Base-by-base conservation (phyloP, 1,140 invertebrate species). In the Pseudomyrmex flavicornis region DNA sequence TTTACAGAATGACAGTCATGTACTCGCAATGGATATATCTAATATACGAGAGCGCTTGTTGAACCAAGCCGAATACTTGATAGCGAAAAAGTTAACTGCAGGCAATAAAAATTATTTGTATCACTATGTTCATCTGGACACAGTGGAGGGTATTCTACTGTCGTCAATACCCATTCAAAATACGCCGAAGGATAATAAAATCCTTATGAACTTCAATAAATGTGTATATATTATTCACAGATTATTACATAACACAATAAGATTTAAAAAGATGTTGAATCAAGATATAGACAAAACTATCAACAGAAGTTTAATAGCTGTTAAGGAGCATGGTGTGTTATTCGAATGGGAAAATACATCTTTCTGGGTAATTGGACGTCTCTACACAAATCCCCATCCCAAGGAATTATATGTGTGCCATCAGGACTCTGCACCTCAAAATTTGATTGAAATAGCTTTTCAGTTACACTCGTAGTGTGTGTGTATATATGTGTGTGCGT, bases 351-450 rank as follows among this genome's bases (percentile, higher is more conserved):
- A 94, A 63, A 92, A 93, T 84, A 70, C 84, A 52, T 88, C 83
- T 10, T 93, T 92, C 75, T 94, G 94, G 94, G 91, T 94, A 15
- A 90, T 93, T 92, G 97, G 96, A 35, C 94, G 97, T 52, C 92
- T 97, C 12, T 97, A 97, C 90, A 96, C 95, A 77, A 95, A 95
- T 65, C 97, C 97, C 0, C 95, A 97, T 88, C 95, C 96, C 10
- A 95, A 96, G 89, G 97, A 98, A 92, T 93, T 98, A 0, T 98
- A 97, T 90, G 95, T 98, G 46, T 98, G 97, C 92, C 97, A 97
- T 92, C 95, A 97, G 83, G 97, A 97, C 82, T 95, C 95, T 59
- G 95, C 97, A 8, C 96, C 97, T 0, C 97, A 98, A 92, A 97
- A 98, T 95, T 95, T 97, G 74, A 95, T 97, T 8, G 97, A 98